Conservation (phyloP, 2,113 vertebrate species). For the Tachycineta bicolor region DNA sequence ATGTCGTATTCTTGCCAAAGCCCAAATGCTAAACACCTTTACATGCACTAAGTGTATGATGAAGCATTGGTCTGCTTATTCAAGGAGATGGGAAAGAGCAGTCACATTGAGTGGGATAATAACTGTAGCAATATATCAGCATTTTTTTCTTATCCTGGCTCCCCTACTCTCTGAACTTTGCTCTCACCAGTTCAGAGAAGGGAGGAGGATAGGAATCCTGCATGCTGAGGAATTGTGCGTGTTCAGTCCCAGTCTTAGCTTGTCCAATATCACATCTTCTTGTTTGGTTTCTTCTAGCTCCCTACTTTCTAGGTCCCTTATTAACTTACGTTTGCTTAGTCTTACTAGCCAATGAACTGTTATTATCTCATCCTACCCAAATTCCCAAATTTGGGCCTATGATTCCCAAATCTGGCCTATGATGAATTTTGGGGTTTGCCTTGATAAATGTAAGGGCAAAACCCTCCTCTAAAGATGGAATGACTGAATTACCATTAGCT, state of each 20-base stretch:
- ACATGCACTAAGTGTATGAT: background rate
- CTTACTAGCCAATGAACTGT: background rate
- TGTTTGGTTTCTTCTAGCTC: background rate
- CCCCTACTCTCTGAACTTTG: background rate
- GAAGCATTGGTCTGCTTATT: background rate
- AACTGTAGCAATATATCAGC: background rate
- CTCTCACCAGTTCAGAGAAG: background rate
- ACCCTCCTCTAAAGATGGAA: background rate
- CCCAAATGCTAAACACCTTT: background rate
- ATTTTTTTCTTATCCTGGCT: background rate
- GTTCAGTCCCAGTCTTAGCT: background rate
- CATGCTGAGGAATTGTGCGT: background rate
- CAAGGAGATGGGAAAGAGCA: background rate
- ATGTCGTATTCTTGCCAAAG: background rate
- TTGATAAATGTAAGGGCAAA: background rate
- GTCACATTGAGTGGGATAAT: background rate
- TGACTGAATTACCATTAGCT: background rate
- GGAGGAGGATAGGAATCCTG: background rate
- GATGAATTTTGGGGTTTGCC: background rate
- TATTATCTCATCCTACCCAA: background rate
- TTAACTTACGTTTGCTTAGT: background rate
- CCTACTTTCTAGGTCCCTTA: background rate
- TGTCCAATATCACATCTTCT: background rate
- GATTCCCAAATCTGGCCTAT: background rate
- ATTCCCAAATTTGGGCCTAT: background rate